Base-by-base conservation (phyloP, 2,888 invertebrate species). In the Stegana nigrithorax region DNA sequence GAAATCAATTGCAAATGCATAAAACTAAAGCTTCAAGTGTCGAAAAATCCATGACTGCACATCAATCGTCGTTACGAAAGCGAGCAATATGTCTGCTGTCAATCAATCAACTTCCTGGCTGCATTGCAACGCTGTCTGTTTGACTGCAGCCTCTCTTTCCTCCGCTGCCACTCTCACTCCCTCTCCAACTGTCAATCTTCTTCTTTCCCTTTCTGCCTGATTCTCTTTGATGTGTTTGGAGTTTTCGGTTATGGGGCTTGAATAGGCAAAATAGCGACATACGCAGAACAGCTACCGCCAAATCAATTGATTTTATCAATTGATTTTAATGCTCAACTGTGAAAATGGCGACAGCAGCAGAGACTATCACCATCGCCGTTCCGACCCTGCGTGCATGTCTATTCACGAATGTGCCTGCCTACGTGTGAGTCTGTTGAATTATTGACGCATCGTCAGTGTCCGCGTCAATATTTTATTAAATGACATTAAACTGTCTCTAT, bases 401-500 rank as follows among this genome's bases (percentile, higher is more conserved):
- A 14, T 27, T 4, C 17, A 26, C n/a, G 14, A 42, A 19, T 57
- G 42, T 27, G 8, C 59, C 36, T 59, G 55, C 17, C 26, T 47
- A 51, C 62, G 66, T 63, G 36, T 55, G 59, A 63, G 59, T 69
- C 68, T 73, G 73, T 75, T 73, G 69, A 67, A 70, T 73, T 71
- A 72, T 73, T 75, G 75, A 73, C 72, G 75, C 78, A 77, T 74
- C 77, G 78, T 80, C 80, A 78, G 72, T 72, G 78, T 55, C 70
- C 73, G 76, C 80, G 80, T 83, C 83, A 83, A 82, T 83, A 82
- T 82, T 80, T 82, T 83, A 83, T 82, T 83, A 83, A 82, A 83
- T 82, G 81, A 82, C 81, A 84, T 83, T 83, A 84, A 84, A 82
- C 78, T 82, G 81, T 84, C 84, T 83, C 83, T 81, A 84, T 84